Conservation (phyloP, 2,797 vertebrate genomes). For the Trachops cirrhosus region DNA sequence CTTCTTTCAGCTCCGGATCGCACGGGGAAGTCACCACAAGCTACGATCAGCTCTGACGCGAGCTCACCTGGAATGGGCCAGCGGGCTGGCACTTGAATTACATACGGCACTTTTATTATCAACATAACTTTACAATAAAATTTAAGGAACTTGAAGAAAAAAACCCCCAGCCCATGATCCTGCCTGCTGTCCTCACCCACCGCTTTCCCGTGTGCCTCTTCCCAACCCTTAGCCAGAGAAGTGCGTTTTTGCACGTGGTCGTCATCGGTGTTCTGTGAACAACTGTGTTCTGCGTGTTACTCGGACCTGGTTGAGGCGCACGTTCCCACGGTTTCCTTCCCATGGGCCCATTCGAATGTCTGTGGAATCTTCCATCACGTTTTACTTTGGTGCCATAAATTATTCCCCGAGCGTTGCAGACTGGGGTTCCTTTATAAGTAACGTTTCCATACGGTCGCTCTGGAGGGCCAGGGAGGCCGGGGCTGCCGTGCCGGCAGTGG, state of each 20-base stretch:
- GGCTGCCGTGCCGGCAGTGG: neutral
- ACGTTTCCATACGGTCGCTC: neutral
- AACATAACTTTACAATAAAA: neutral
- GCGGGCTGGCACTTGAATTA: neutral
- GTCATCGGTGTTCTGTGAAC: constrained; percentile 30
- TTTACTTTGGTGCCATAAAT: neutral
- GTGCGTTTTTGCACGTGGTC: neutral
- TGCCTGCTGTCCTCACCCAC: neutral
- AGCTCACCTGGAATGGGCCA: neutral
- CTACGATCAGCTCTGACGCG: neutral
- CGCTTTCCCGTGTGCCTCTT: neutral
- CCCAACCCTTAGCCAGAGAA: neutral
- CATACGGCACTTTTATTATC: constrained; percentile 38
- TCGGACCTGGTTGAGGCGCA: neutral
- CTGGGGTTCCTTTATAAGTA: neutral
- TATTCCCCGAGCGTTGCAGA: neutral
- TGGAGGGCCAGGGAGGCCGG: neutral
- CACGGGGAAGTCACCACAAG: neutral
- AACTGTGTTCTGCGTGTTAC: constrained; percentile 24
- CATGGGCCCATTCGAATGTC: neutral
- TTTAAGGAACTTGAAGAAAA: neutral
- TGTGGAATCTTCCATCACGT: neutral
- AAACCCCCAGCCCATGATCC: neutral
- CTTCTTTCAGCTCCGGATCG: neutral
- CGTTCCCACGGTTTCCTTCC: neutral